Evolutionary conservation across 2,888 invertebrate species (phyloP).

Genomic region (Nysson spinosus): DNA sequence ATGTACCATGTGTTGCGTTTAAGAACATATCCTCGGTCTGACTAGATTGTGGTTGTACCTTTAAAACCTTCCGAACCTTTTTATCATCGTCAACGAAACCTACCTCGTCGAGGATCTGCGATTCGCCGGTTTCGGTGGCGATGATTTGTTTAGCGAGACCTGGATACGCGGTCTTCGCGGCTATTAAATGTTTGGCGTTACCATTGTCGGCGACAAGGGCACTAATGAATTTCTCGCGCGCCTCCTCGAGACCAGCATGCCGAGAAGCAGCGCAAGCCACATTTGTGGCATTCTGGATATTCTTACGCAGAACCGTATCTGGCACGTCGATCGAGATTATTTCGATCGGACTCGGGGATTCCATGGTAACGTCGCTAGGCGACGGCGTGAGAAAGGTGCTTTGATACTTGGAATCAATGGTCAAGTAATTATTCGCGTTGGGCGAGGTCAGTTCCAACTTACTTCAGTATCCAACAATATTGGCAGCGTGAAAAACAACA

Average conservation of each 20-base stretch:
- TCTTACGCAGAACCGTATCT: constrained; percentile 67
- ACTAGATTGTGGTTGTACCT: constrained; percentile 38
- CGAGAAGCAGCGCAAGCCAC: constrained; percentile 27
- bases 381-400: constrained; percentile 79
- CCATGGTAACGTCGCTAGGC: constrained; percentile 79
- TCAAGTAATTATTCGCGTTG: constrained; percentile 69
- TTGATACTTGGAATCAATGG: constrained; percentile 68
- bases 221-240: constrained; percentile 68
- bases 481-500: constrained; percentile 68
- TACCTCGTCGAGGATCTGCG: constrained; percentile 72
- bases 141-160: constrained; percentile 88
- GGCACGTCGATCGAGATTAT: constrained; percentile 66
- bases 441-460: constrained; percentile 72
- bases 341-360: constrained; percentile 78
- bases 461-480: constrained; percentile 67
- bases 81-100: constrained; percentile 61
- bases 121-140: constrained; percentile 69
- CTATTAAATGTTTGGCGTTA: constrained; percentile 63
- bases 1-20: constrained; percentile 9
- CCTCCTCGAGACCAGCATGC: constrained; percentile 74
- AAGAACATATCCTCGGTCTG: constrained; percentile 28
- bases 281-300: constrained; percentile 61
- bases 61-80: constrained; percentile 39
- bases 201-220: constrained; percentile 66
- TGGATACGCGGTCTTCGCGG: constrained; percentile 79